Evolutionary conservation across 2,888 invertebrate species (phyloP), one percentile per base, ranked within the genome.

Genomic region (Silvanus unidentatus): DNA sequence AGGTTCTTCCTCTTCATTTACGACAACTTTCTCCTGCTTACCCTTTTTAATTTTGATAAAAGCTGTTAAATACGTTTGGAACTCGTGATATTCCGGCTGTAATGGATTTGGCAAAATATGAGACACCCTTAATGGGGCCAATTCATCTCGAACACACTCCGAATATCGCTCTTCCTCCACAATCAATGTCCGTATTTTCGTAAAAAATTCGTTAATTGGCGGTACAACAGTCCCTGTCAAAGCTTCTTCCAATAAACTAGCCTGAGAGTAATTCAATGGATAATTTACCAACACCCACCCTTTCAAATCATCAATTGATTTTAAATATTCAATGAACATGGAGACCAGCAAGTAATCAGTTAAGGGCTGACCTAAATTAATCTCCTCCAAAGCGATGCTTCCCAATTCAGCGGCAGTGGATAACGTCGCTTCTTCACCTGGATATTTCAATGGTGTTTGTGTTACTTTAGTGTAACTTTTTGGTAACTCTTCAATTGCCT

Each of bases 201-300:
- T 53, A 2, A 64, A 48, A 12, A 65, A 66, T 1, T 49, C 53
- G 6, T 64, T 52, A 37, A 54, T 57, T 34, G 48, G 52, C 6
- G 44, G 40, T 2, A 42, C 38, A 5, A 22, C 3, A 22, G 3
- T 22, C 8, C 22, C 22, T 8, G 77, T 75, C 58, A 84, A 71
- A 1, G 73, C 72, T 65, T 77, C 77, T 66, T 84, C 84, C 27
- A 84, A 63, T 35, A 77, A 70, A 53, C 74, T 73, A 32, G 81
- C 78, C 65, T 83, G 78, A 16, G 74, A 68, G 44, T 78, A 77
- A 4, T 71, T 74, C 46, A 73, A 74, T 0, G 84, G 84, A 59
- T 78, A 84, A 62, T 84, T 81, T 34, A 83, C 66, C 38, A 84
- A 69, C n/a, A 77, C 79, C 75, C 82, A 84, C 29, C 3, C 63